Evolutionary conservation across 2,113 vertebrate genomes (phyloP), one percentile per base, ranked within the genome.

Genomic region (Smithornis capensis): DNA sequence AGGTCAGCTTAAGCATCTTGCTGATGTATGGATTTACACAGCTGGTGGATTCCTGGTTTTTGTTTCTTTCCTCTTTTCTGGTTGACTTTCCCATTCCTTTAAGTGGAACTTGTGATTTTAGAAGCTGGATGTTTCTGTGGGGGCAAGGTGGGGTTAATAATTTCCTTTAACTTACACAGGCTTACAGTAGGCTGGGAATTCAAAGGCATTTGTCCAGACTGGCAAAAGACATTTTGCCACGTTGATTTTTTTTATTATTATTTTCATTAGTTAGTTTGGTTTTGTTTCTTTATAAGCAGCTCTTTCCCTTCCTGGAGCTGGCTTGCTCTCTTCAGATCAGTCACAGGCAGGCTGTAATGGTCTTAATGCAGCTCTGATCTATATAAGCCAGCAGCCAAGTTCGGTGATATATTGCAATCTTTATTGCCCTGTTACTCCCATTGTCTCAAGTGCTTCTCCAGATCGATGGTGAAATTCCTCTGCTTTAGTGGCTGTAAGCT

Each of bases 401-500:
- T 62, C 69, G 83, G 82, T 94, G 94, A 87, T 94, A 87, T 96
- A 93, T 93, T 96, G 84, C 96, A 79, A 70, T 94, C 52, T 94
- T 96, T 96, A 96, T 94, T 85, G 83, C 84, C 95, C 92, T 97
- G 92, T 89, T 97, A 96, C 91, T 97, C 90, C 90, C 84, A 92
- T 96, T 97, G 96, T 97, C 95, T 94, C 96, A 97, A 98, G 94
- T 96, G 89, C 84, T 96, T 93, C 92, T 97, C 78, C 81, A 83
- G 95, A 97, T 97, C 95, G 76, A 95, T 97, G 93, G 80, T 60
- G 83, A 94, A 94, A 92, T 92, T 65, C 80, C 84, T 82, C 70
- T 86, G 68, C 78, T 94, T 93, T 83, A 93, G 88, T 83, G 89
- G 92, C 80, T 60, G 5, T 79, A 31, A 89, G 76, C 35, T 37